Percentiles rank a stretch among this genome's conserved stretches.
phyloP scores from a whole-genome alignment of 2,888 invertebrate genomes.

The Schizaphis graminum region DNA sequence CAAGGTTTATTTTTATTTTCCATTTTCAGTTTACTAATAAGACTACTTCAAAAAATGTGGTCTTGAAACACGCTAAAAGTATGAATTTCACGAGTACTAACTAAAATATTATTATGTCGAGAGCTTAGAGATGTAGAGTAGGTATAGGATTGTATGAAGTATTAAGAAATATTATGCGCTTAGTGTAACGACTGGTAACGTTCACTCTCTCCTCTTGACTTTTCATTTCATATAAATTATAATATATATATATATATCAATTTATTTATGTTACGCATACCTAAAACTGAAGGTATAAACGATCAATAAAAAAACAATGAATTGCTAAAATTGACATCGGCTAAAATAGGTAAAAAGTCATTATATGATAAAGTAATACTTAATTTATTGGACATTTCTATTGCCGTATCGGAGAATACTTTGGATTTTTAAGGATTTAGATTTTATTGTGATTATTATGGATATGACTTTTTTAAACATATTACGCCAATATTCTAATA shows the following conservation, averaged over 20 bases:
- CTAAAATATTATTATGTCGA: neutral
- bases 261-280: neutral
- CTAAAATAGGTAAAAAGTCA: neutral
- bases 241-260: neutral
- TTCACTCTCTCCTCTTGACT: neutral
- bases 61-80: neutral
- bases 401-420: neutral
- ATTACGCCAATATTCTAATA: neutral
- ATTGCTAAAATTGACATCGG: neutral
- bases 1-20: neutral
- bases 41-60: neutral
- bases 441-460: neutral
- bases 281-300: neutral
- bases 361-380: neutral
- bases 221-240: neutral
- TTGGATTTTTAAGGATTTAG: neutral
- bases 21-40: neutral
- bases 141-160: too few relatives aligned
- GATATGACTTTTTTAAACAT: neutral
- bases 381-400: neutral
- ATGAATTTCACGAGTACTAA: neutral
- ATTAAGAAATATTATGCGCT: neutral
- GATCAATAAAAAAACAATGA: neutral
- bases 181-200: neutral
- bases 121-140: neutral